Conservation (phyloP, 2,113 vertebrate species). For the Dinomys branickii region DNA sequence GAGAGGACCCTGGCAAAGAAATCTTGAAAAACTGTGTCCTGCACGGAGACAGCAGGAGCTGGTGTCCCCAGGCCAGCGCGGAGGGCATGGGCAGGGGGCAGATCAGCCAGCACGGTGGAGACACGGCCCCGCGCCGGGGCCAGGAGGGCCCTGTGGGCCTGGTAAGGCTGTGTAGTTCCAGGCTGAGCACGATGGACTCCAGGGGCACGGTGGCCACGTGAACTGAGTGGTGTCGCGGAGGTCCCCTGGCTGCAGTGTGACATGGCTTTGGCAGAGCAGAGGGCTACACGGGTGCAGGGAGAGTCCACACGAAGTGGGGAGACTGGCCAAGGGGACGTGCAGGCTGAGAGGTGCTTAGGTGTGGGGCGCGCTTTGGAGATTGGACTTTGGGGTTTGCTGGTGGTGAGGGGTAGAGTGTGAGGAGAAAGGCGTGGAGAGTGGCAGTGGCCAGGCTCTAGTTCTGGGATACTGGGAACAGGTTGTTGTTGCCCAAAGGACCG, state of each 20-base stretch:
- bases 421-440: not conserved
- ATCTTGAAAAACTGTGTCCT: not conserved
- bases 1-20: not conserved
- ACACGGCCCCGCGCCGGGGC: not conserved
- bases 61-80: not conserved
- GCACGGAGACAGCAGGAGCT: not conserved
- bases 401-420: not conserved
- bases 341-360: not conserved
- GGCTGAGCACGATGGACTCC: not conserved
- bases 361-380: not conserved
- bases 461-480: not conserved
- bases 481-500: not conserved
- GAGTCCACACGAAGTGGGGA: not conserved
- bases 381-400: not conserved
- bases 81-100: rapidly evolving
- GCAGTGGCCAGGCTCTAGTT: not conserved
- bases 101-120: not conserved
- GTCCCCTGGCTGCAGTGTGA: not conserved
- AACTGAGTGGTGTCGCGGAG: not conserved
- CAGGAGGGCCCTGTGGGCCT: too few relatives aligned
- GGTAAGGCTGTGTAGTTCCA: not conserved
- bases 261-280: not conserved
- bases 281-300: rapidly evolving
- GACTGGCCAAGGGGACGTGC: not conserved
- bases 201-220: rapidly evolving